Base-by-base conservation (phyloP, 2,888 invertebrate species). In the Scaptomyza tumidula region DNA sequence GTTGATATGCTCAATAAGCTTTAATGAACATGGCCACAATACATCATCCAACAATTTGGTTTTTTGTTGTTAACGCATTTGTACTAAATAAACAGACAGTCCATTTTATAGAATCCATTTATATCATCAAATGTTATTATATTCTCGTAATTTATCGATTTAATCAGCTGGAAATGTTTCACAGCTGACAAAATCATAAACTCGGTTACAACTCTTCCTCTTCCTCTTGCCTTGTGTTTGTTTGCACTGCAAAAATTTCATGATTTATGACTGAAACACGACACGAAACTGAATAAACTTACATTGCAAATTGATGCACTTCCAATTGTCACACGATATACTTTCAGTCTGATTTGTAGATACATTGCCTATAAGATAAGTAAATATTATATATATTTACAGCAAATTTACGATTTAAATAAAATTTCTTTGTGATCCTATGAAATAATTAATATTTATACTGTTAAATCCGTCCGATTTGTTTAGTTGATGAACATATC, bases 151-250 rank as follows among this genome's bases (percentile, higher is more conserved):
- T 82, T 85, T 85, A 85, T 85, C 78, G 87, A 85, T 85, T 85
- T 74, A 85, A 84, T 84, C 84, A 84, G 85, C 72, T 82, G 80
- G 85, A 84, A 86, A 86, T 86, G 79, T 77, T 81, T 86, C 86
- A 81, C 79, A 79, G 84, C 81, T 84, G 80, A 86, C 87, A 85
- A 85, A 86, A 87, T 86, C 85, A 85, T 86, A 86, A 80, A 85
- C 80, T 84, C 79, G 2, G 29, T 24, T 24, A 7, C 9, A 33
- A 10, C 33, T 10, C 33, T 10, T 10, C 33, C 33, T 33, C 33
- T 33, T 46, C 24, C 39, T 39, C 39, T 39, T 59, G 37, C 24
- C 66, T 33, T 37, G 9, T 53, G 78, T 71, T 58, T 68, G 80
- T 86, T 80, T 78, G 65, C 65, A 69, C 45, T 61, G 81, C 84